Conservation (phyloP, 2,888 invertebrate species). For the Drosophila paramelanica region DNA sequence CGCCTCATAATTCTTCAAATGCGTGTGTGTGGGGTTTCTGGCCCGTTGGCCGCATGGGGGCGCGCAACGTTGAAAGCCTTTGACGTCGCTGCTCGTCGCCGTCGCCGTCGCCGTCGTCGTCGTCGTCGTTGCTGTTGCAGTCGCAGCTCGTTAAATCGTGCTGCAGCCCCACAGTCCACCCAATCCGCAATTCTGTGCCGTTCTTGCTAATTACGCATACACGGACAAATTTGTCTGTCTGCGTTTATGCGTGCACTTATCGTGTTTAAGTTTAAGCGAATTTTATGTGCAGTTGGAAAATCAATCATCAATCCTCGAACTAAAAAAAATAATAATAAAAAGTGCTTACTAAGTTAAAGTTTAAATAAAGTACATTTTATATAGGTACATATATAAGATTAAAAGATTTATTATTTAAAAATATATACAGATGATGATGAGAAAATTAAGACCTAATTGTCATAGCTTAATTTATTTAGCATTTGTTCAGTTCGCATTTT, state of each 20-base stretch:
- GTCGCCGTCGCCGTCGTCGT: conserved; percentile 12
- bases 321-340: not conserved
- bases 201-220: conserved; percentile 78
- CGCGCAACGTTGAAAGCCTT: conserved; percentile 64
- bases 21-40: conserved; percentile 71
- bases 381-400: too few relatives aligned
- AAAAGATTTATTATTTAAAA: too few relatives aligned
- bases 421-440: too few relatives aligned
- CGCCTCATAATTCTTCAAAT: conserved; percentile 78
- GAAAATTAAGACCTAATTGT: too few relatives aligned
- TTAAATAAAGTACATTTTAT: too few relatives aligned
- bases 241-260: conserved; percentile 39
- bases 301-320: too few relatives aligned
- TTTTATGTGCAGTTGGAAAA: too few relatives aligned
- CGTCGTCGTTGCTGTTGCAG: conserved; percentile 42
- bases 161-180: conserved; percentile 33
- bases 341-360: too few relatives aligned
- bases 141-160: conserved; percentile 72
- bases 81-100: conserved; percentile 30
- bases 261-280: not conserved
- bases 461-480: too few relatives aligned
- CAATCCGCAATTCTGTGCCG: conserved; percentile 53
- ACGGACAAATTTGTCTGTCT: conserved; percentile 21
- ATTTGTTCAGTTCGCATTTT: too few relatives aligned
- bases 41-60: conserved; percentile 54